Percentiles rank a stretch among this genome's conserved stretches.
These are phyloP conservation scores for Brachypterus glaber DNA, from an alignment of 2,888 invertebrate species.

Conservation along the genomic window DNA sequence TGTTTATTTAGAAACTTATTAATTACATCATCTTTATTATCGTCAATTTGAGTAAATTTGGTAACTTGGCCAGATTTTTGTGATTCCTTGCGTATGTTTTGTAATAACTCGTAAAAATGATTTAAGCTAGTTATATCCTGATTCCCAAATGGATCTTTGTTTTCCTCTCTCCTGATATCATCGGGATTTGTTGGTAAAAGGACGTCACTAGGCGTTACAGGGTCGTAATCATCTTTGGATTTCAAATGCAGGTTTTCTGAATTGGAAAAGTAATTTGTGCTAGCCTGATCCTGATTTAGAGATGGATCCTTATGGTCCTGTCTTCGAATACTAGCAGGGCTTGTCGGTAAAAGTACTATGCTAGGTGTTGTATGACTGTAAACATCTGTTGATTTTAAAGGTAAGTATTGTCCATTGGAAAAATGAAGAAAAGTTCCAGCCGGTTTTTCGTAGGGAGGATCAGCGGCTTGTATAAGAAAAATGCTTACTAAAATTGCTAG, in stretches of 20 bases:
- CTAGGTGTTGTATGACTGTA: not conserved
- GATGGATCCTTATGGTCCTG: no score
- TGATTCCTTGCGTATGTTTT: slow-evolving; percentile 24
- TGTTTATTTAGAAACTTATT: slow-evolving; percentile 28
- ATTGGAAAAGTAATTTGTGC: no score
- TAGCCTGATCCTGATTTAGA: no score
- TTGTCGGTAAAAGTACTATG: no score
- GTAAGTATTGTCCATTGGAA: not conserved
- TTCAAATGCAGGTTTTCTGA: no score
- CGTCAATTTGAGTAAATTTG: slow-evolving; percentile 3
- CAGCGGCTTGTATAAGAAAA: slow-evolving; percentile 39
- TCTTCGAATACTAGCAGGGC: no score
- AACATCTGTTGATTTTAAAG: not conserved
- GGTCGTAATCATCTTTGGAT: not conserved
- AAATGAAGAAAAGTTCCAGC: slow-evolving; percentile 21
- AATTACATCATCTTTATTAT: slow-evolving; percentile 23
- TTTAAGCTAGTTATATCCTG: slow-evolving; percentile 15
- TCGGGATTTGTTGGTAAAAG: slow-evolving; percentile 4
- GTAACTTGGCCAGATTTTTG: slow-evolving; percentile 12
- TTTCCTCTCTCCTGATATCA: slow-evolving; percentile 4
- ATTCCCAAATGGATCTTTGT: not conserved
- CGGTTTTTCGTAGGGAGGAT: slow-evolving; percentile 34
- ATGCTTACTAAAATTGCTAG: slow-evolving; percentile 38
- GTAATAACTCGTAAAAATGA: slow-evolving; percentile 27
- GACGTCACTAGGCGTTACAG: not conserved